Base-by-base conservation (phyloP, 2,797 vertebrate genomes). In the Serranus cabrilla region DNA sequence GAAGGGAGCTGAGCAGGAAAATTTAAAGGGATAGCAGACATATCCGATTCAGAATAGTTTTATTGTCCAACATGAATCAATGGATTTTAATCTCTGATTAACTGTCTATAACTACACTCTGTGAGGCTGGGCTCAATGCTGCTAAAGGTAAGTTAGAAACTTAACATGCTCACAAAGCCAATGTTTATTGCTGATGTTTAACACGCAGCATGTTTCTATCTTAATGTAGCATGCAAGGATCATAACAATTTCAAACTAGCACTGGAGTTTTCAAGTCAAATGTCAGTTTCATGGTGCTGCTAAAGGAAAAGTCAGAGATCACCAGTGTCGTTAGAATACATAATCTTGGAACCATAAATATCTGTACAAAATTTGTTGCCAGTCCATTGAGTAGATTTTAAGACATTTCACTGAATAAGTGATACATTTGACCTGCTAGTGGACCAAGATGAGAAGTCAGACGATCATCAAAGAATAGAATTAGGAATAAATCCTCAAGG, bases 1-100 rank as follows among this genome's bases (percentile, higher is more conserved):
- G 43, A 62, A 67, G 11, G n/a, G 23, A 71, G 34, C n/a, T 40
- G 21, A 37, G 20, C 39, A 40, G 17, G 23, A 31, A 17, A 34
- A 60, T n/a, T 55, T 13, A 59, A 63, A 76, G 50, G 50, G 39
- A 27, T 34, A 54, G 34, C 13, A 45, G 46, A n/a, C 43, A 62
- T 60, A 59, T 49, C 7, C 31, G 31, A 40, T 51, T 43, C 31
- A n/a, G 17, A 57, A 52, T 25, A 37, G 13, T 17, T 58, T 57
- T 21, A 20, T 20, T 59, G 16, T n/a, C 18, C 27, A 64, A 18
- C 43, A 47, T 3, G 0, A 72, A 59, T 14, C 20, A n/a, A 47
- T 59, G 31, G 16, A 59, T 23, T 39, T 40, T 0, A 25, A 27
- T 55, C 11, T 27, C 31, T 52, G 12, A n/a, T 5, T 40, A 2